phyloP scores from a whole-genome alignment of 2,888 invertebrate species.

The Cryptus armator region DNA sequence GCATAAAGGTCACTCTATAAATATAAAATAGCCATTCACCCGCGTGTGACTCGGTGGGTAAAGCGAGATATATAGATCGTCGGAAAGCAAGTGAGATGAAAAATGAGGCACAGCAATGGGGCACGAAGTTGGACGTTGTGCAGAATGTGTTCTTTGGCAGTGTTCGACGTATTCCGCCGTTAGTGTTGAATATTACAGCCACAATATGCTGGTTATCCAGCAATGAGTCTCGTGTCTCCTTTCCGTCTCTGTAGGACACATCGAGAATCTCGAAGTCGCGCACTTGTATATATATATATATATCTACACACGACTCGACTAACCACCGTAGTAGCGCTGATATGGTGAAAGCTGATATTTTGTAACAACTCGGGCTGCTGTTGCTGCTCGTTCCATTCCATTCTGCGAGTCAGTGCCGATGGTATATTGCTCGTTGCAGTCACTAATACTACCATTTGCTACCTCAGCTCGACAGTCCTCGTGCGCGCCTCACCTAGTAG shows the following conservation, averaged over 20 bases:
- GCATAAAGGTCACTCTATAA: constrained; percentile 6
- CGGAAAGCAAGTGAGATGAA: constrained; percentile 9
- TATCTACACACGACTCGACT: not conserved
- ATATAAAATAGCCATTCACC: not conserved
- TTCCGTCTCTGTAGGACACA: not conserved
- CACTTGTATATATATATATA: not conserved
- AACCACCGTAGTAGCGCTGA: constrained; percentile 75
- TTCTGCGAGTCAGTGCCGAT: constrained; percentile 55
- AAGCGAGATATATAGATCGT: constrained; percentile 20
- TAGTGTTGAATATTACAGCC: not conserved
- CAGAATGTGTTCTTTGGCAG: not conserved
- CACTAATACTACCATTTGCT: constrained; percentile 36
- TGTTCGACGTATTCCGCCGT: not conserved
- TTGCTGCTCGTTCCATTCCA: constrained; percentile 71
- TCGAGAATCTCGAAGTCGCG: not conserved
- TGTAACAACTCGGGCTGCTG: constrained; percentile 81
- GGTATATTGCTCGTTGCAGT: constrained; percentile 77
- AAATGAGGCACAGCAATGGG: not conserved
- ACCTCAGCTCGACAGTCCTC: constrained; percentile 17
- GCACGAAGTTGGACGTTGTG: not conserved
- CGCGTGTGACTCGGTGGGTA: not conserved
- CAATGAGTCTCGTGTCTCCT: too few relatives aligned
- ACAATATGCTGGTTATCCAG: not conserved
- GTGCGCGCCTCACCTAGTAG: constrained; percentile 33
- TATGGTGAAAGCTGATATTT: constrained; percentile 85